These are phyloP conservation scores for Triplophysa siluroides DNA, from an alignment of 2,113 vertebrate species.

Conservation along the genomic window DNA sequence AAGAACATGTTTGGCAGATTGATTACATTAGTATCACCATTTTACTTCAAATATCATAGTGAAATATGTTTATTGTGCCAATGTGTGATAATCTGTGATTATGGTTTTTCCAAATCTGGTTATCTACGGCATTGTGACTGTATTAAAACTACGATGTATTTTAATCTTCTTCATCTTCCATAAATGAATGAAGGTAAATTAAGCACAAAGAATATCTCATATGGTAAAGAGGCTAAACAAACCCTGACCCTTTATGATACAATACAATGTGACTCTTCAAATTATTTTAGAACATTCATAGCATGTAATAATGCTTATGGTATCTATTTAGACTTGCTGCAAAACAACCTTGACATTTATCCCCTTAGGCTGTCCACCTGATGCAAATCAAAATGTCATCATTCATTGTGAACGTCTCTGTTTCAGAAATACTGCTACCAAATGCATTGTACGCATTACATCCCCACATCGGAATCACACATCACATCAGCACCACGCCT, in stretches of 20 bases:
- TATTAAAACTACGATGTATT: no score
- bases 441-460: not conserved
- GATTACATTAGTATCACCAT: no score
- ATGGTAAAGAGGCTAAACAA: constrained; percentile 53
- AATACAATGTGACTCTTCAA: constrained; percentile 38
- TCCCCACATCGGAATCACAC: not conserved
- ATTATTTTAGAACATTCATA: constrained; percentile 18
- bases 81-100: no score
- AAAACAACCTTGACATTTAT: not conserved
- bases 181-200: constrained; percentile 64
- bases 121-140: no score
- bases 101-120: no score
- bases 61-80: no score
- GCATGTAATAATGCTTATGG: not conserved
- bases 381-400: not conserved
- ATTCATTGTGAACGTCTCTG: not conserved
- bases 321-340: not conserved
- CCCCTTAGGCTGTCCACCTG: not conserved
- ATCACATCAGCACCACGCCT: not conserved
- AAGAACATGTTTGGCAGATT: no score
- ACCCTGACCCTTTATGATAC: constrained; percentile 30
- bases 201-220: constrained; percentile 61
- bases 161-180: constrained; percentile 14
- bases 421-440: not conserved
- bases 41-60: no score